phyloP scores from a whole-genome alignment of 2,797 vertebrate species.

The Paramormyrops hopkinsi region DNA sequence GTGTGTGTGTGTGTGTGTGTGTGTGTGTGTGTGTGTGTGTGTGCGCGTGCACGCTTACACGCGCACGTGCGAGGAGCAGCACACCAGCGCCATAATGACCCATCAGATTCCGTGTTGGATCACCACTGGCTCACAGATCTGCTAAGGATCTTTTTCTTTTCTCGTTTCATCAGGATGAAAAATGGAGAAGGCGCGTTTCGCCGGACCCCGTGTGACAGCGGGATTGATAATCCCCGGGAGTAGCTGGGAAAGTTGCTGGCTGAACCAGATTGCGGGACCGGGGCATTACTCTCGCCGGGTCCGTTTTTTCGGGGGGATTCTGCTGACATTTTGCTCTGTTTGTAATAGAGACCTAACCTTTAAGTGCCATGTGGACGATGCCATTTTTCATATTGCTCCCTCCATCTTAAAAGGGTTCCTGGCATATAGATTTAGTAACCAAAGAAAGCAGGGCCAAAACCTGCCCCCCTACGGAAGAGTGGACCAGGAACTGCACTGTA shows the following conservation, averaged over 20 bases:
- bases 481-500: neutral
- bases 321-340: conserved; percentile 69
- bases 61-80: neutral
- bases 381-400: conserved; percentile 82
- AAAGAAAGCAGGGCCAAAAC: neutral
- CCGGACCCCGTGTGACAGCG: conserved; percentile 49
- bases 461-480: neutral
- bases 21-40: neutral
- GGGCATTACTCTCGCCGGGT: conserved; percentile 68
- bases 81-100: neutral
- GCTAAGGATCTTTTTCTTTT: conserved; percentile 47
- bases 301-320: conserved; percentile 61
- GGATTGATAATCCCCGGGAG: conserved; percentile 61
- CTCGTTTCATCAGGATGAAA: conserved; percentile 45
- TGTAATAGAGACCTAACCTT: conserved; percentile 86
- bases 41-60: neutral
- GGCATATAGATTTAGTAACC: conserved; percentile 38
- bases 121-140: conserved; percentile 36
- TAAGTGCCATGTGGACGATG: conserved; percentile 71
- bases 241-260: conserved; percentile 54
- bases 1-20: neutral
- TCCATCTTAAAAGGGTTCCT: conserved; percentile 56
- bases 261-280: conserved; percentile 61
- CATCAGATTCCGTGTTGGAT: neutral
- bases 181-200: neutral